A percentile compares a stretch with the other conserved stretches of the same genome.
Conservation (phyloP, 2,888 invertebrate species). For the Synanthedon vespiformis region DNA sequence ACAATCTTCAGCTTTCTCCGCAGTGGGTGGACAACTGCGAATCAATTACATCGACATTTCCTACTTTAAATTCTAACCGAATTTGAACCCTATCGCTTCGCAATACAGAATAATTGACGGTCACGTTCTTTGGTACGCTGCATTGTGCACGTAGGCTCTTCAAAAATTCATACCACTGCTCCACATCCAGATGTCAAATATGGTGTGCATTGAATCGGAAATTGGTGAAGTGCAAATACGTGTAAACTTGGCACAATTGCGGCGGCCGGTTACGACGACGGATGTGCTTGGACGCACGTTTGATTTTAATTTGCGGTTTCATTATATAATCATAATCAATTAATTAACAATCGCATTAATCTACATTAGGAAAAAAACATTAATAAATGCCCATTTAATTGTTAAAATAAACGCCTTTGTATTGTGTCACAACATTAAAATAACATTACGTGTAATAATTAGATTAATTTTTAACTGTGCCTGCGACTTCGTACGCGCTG, state of each 20-base stretch:
- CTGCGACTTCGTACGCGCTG: too few species aligned
- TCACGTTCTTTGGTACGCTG: slow-evolving; percentile 10
- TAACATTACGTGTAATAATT: too few species aligned
- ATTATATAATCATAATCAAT: too few species aligned
- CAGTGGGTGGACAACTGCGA: slow-evolving; percentile 22
- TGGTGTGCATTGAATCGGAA: slow-evolving; percentile 21
- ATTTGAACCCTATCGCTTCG: slow-evolving; percentile 18
- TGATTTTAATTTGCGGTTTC: not conserved
- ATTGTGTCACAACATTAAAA: too few species aligned
- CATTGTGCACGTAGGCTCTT: slow-evolving; percentile 32
- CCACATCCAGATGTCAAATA: slow-evolving; percentile 19
- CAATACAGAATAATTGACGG: slow-evolving; percentile 10
- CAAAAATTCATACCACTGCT: slow-evolving; percentile 27
- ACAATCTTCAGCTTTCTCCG: slow-evolving; percentile 48
- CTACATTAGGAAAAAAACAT: too few species aligned
- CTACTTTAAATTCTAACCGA: slow-evolving; percentile 8
- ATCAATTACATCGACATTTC: slow-evolving; percentile 25
- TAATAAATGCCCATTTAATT: too few species aligned
- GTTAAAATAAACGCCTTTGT: too few species aligned
- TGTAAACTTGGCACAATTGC: slow-evolving; percentile 10
- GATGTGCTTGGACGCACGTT: not conserved
- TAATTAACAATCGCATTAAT: too few species aligned
- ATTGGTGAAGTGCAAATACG: slow-evolving; percentile 25
- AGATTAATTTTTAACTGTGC: too few species aligned
- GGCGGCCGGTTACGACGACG: not conserved